Evolutionary conservation across 2,797 vertebrate genomes (phyloP), one percentile per base, ranked within the genome.

Genomic region (Denticeps clupeoides): DNA sequence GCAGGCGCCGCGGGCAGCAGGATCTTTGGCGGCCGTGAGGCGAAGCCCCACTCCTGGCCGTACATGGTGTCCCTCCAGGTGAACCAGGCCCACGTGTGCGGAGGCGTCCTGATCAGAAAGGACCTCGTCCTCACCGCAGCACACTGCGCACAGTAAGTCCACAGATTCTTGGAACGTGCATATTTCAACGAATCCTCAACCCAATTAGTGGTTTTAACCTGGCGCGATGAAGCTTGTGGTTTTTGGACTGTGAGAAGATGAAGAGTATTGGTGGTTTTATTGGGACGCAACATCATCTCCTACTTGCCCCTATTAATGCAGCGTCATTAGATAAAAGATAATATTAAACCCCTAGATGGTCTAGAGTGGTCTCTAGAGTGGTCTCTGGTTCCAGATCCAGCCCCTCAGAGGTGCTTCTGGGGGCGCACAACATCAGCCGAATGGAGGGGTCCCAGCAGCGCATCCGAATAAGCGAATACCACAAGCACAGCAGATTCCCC

Each of bases 41-140:
- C 61, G 21, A 70, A 72, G 59, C 58, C 69, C 19, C 77, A 84
- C 44, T 80, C 79, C 31, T 75, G 72, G 57, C 76, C 70, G 41
- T 80, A 81, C 73, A 78, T 82, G 77, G 77, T 55, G 3, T 81
- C 79, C 2, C 54, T 84, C 1, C 76, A 81, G 47, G 0, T n/a
- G 6, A 0, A 1, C 0, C 1, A 1, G 15, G 0, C 0, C 0
- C 74, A 80, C 35, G 0, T 0, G 2, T 82, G 82, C 62, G 79
- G 80, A 1, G 82, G 80, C 6, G 49, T 75, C 3, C 77, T 85
- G 0, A 70, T 85, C 28, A 64, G 46, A 5, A 3, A 70, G 2
- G 58, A 81, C 56, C 82, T 75, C 52, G 75, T 83, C 24, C 43
- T 83, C 6, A 80, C 81, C 21, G 54, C 67, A 19, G 75, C 73